Conservation (phyloP, 2,113 vertebrate genomes). For the Brachyistius frenatus region DNA sequence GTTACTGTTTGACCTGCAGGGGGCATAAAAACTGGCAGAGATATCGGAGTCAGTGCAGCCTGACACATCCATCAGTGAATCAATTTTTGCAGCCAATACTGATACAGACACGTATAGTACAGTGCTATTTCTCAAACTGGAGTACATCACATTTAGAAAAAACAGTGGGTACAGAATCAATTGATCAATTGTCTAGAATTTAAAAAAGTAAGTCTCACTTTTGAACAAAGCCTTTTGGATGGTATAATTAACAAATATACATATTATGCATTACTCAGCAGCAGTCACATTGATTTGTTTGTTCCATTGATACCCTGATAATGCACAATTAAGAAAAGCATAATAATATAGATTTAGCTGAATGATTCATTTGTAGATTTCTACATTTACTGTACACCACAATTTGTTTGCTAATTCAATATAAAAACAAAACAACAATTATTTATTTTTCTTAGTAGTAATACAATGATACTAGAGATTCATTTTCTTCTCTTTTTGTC, state of each 20-base stretch:
- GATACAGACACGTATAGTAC: background rate
- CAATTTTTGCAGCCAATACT: background rate
- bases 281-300: slow-evolving; percentile 14
- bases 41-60: background rate
- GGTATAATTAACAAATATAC: slow-evolving; percentile 6
- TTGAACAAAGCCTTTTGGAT: slow-evolving; percentile 2
- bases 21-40: background rate
- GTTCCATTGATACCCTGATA: background rate
- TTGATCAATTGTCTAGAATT: background rate
- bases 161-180: background rate
- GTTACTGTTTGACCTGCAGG: background rate
- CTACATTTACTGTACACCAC: too few species aligned
- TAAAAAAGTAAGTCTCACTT: background rate
- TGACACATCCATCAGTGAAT: background rate
- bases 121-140: slow-evolving; percentile 13
- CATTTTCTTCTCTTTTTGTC: background rate
- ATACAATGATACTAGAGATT: background rate
- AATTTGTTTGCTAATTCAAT: too few species aligned
- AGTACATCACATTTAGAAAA: slow-evolving; percentile 7
- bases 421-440: background rate
- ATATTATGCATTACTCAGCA: slow-evolving; percentile 7
- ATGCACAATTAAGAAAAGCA: background rate
- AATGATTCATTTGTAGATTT: background rate
- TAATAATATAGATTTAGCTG: background rate
- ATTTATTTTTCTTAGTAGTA: background rate